Percentiles rank a stretch among this genome's conserved stretches.
These are phyloP conservation scores for Clarias magur DNA, from an alignment of 2,113 vertebrate species.

Conservation along the genomic window DNA sequence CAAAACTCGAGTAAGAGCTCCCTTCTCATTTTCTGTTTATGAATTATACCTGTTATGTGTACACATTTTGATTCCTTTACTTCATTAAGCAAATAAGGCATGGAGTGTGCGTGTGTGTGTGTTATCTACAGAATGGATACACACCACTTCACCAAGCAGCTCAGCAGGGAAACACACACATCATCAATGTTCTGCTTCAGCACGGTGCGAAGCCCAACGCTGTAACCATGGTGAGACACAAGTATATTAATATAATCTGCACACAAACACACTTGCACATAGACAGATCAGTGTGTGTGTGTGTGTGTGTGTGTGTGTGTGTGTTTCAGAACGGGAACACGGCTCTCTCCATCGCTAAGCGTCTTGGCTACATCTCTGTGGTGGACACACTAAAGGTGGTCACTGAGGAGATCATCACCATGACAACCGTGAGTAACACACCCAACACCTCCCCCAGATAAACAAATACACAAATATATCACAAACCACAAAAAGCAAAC, in stretches of 20 bases:
- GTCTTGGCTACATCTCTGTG: constrained; percentile 97
- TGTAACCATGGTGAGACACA: background rate
- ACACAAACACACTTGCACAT: background rate
- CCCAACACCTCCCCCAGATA: background rate
- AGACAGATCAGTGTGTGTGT: background rate
- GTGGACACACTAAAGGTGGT: constrained; percentile 97
- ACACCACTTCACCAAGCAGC: constrained; percentile 96
- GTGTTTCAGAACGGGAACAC: constrained; percentile 85
- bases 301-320: background rate
- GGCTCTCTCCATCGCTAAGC: constrained; percentile 91
- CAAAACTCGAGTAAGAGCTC: constrained; percentile 87
- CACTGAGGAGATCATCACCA: constrained; percentile 93
- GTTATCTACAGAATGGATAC: constrained; percentile 84
- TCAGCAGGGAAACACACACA: constrained; percentile 96
- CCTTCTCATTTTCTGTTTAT: background rate
- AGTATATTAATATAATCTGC: background rate
- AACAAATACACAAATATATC: background rate
- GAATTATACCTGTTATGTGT: background rate
- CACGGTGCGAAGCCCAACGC: constrained; percentile 90
- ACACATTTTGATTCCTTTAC: background rate
- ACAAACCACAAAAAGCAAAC: background rate
- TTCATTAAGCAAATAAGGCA: background rate
- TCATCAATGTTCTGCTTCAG: constrained; percentile 91
- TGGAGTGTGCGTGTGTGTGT: constrained; percentile 9
- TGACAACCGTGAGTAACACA: constrained; percentile 83